Base-by-base conservation (phyloP, 2,113 vertebrate species). In the Salminus brasiliensis region DNA sequence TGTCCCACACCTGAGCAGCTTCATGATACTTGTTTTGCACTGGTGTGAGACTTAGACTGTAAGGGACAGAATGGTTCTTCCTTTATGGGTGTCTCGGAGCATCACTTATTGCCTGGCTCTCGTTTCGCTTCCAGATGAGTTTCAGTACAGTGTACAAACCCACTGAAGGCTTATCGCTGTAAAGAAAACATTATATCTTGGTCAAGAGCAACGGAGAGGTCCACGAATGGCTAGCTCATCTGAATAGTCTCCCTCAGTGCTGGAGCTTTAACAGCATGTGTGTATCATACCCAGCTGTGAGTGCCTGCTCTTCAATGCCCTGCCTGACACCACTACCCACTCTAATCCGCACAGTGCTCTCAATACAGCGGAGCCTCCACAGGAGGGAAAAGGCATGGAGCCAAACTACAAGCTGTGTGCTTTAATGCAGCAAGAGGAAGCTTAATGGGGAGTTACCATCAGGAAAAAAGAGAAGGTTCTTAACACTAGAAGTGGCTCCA, bases 11-110 rank as follows among this genome's bases (percentile, higher is more conserved):
- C 92, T 90, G 93, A 93, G 93, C 93, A 94, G 93, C 93, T 87
- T 91, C 91, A 91, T 88, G 55, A 85, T 76, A 86, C 91, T 92
- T 92, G 93, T 94, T 94, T 93, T 94, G 93, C 93, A 94, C 93
- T 93, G 93, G 92, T 93, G 93, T 94, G 93, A 94, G 92, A 94
- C 93, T 94, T 94, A 94, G 92, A 94, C 92, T 85, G 93, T 85
- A 85, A 88, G 75, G 73, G 89, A 90, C 92, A 86, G 79, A 71
- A 79, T 23, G 70, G 81, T 27, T 63, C 18, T 34, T 41, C 63
- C 4, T 39, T 67, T 34, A 5, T 43, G 62, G 59, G 11, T 34
- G 11, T 34, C 11, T 15, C 49, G 1, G 53, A 43, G 13, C 30
- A 15, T 16, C 53, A 34, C 16, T 23, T 21, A n/a, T 25, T 78